These are phyloP conservation scores for Vanessa tameamea DNA, from an alignment of 1,140 invertebrate genomes.

Conservation along the genomic window DNA sequence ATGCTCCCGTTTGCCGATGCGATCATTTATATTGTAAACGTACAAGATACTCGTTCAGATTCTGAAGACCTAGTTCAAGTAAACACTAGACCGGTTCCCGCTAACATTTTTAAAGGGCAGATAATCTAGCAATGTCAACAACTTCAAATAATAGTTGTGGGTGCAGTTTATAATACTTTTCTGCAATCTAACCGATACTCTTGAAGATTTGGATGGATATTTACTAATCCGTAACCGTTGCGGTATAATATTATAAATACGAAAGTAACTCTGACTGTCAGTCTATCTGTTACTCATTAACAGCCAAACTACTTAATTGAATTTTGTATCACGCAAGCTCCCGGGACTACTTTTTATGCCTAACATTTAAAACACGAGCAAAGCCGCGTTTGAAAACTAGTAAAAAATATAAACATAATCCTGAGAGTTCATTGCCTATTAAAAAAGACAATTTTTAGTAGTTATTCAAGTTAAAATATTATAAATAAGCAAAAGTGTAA, in stretches of 20 bases:
- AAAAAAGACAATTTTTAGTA: no score
- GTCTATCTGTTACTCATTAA: no score
- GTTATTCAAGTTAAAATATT: no score
- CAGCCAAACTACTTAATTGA: no score
- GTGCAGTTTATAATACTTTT: constrained; percentile 16
- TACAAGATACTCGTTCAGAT: constrained; percentile 40
- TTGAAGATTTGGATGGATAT: neutral
- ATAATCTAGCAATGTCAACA: constrained; percentile 40
- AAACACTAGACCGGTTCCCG: constrained; percentile 43
- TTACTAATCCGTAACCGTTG: neutral
- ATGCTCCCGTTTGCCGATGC: constrained; percentile 55
- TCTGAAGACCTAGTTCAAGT: constrained; percentile 51
- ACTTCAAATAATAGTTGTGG: constrained; percentile 37
- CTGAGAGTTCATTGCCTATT: neutral
- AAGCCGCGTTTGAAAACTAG: no score
- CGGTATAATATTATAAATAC: neutral
- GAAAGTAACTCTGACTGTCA: neutral
- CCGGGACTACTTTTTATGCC: no score
- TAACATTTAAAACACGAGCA: no score
- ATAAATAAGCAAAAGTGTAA: no score
- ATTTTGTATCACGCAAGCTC: no score
- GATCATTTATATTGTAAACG: constrained; percentile 46
- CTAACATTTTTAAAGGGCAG: constrained; percentile 46
- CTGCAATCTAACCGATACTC: neutral
- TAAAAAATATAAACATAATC: neutral